phyloP scores from a whole-genome alignment of 2,888 invertebrate genomes.

The Rhorus exstirpatorius region DNA sequence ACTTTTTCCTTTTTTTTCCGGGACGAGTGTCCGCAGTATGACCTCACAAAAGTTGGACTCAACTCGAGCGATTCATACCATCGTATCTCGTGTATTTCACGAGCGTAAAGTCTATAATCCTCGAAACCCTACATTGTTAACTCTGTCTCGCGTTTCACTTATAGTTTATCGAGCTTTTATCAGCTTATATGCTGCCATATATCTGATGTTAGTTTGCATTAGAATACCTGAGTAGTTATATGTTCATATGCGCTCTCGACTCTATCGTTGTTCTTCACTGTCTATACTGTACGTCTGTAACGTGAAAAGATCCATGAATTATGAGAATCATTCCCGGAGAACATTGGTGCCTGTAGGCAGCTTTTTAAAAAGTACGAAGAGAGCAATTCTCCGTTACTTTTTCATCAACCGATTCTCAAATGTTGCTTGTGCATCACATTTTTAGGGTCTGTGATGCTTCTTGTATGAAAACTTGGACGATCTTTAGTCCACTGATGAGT shows the following conservation, averaged over 20 bases:
- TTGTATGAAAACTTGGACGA: no score
- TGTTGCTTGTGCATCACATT: no score
- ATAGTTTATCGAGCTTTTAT: conserved; percentile 54
- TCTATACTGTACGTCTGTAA: neutral
- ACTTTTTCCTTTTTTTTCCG: no score
- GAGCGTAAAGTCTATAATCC: conserved; percentile 52
- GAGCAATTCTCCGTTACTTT: no score
- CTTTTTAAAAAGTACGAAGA: no score
- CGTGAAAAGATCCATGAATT: conserved; percentile 15
- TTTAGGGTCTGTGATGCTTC: no score
- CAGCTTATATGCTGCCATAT: no score
- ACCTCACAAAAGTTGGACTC: no score
- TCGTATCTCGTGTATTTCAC: conserved; percentile 16
- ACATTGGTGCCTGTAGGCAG: no score
- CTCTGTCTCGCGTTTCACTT: conserved; percentile 61
- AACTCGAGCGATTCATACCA: no score
- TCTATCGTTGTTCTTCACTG: neutral
- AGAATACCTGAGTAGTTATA: conserved; percentile 11
- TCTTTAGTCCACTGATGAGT: neutral
- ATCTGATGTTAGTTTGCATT: conserved; percentile 22
- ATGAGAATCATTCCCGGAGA: conserved; percentile 23
- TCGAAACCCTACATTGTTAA: conserved; percentile 59
- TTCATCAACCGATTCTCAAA: no score
- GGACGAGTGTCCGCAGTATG: no score
- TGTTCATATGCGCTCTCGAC: neutral